Base-by-base conservation (phyloP, 2,888 invertebrate genomes). In the Hemaris fuciformis region DNA sequence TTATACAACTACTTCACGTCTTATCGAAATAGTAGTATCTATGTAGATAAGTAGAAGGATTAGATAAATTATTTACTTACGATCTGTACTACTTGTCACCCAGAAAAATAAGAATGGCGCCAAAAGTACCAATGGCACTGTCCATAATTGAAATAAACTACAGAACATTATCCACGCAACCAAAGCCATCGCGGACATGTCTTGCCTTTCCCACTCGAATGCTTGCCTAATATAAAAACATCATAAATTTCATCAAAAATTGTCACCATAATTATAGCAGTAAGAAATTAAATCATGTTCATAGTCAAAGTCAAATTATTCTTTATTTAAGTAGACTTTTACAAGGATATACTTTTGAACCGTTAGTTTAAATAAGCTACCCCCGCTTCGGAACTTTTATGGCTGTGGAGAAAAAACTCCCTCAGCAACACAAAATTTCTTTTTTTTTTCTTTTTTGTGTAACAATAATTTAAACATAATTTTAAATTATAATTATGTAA, bases 181-280 rank as follows among this genome's bases (percentile, higher is more conserved):
- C 22, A 88, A 66, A 8, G 75, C 70, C n/a, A 79, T 46, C 45
- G 79, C 70, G 1, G 84, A 81, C 38, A 83, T 63, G 60, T 91
- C 88, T 46, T 69, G 72, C 45, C 86, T 88, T 2, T 91, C 87
- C 91, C 91, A 91, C 63, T 91, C 91, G 42, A 91, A 85, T 1
- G 88, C 67, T 41, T 70, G 75, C 64, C 91, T 91, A 41, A 41
- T 0, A 10, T 23, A 13, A 15, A 31, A 38, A 4, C 18, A 18
- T 18, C 13, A 7, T 27, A 15, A n/a, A n/a, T n/a, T n/a, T 56
- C 34, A 25, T 2, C n/a, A 43, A 13, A 15, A 43, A 3, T 3
- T 3, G 43, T 7, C 15, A 20, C 13, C 0, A 34, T 8, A 34
- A 13, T 13, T 34, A 13, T 3, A 13, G 8, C 34, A 43, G 15